Conservation (phyloP, 2,888 invertebrate genomes). For the Desoria tigrina region DNA sequence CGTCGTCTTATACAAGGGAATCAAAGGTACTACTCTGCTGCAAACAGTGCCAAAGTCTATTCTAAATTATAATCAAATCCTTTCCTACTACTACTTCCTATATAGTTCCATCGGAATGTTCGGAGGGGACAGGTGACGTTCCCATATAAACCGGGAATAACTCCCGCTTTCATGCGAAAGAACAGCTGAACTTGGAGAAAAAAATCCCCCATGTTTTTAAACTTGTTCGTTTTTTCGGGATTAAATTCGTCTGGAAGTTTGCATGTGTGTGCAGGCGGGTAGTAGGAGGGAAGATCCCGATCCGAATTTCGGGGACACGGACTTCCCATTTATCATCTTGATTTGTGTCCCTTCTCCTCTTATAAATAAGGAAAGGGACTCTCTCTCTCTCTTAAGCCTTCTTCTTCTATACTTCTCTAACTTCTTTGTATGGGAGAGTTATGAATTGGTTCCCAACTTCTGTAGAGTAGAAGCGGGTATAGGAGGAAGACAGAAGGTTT, state of each 20-base stretch:
- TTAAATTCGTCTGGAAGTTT: background rate
- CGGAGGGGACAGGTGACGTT: constrained; percentile 1
- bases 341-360: constrained; percentile 23
- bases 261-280: background rate
- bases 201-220: no score
- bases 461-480: no score
- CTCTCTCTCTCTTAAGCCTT: background rate
- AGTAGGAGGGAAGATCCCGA: constrained; percentile 20
- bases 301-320: constrained; percentile 28
- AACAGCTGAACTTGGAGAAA: constrained; percentile 5
- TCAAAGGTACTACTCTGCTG: no score
- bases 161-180: background rate
- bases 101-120: no score
- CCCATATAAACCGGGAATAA: background rate
- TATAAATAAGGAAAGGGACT: constrained; percentile 10
- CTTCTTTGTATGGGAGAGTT: no score
- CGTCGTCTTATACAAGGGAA: no score
- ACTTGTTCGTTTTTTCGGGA: background rate
- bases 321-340: constrained; percentile 27
- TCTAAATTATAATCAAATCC: no score
- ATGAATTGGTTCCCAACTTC: no score
- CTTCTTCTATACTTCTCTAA: no score
- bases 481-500: background rate
- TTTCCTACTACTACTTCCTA: no score
- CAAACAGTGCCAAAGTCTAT: no score